Conservation (phyloP, 2,888 invertebrate genomes). For the Mycogona germanica region DNA sequence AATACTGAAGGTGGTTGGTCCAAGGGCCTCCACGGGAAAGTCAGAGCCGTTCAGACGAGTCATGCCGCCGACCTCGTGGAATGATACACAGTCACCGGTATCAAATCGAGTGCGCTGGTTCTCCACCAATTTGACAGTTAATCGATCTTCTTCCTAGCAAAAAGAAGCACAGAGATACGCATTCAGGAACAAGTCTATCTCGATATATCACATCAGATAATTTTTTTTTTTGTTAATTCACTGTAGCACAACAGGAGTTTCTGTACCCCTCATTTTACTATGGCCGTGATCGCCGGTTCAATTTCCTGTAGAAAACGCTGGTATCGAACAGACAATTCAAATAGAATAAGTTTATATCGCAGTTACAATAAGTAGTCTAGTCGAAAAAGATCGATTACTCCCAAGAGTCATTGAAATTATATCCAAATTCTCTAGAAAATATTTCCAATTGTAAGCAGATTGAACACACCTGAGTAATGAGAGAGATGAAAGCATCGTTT, state of each 20-base stretch:
- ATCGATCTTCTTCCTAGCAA: neutral
- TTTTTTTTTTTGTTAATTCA: neutral
- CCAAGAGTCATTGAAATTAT: too few relatives aligned
- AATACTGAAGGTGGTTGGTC: conserved; percentile 10
- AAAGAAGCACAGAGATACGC: too few relatives aligned
- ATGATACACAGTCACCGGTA: conserved; percentile 12
- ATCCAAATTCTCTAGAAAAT: too few relatives aligned
- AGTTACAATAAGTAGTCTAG: too few relatives aligned
- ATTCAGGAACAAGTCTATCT: neutral
- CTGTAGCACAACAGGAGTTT: neutral
- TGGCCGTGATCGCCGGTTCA: too few relatives aligned
- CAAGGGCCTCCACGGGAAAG: neutral
- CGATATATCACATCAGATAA: neutral
- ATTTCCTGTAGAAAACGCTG: too few relatives aligned
- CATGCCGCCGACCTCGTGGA: conserved; percentile 14
- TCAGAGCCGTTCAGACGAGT: conserved; percentile 7
- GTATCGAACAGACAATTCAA: too few relatives aligned
- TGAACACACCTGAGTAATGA: conserved; percentile 32
- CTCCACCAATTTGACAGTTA: neutral
- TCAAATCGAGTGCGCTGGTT: neutral
- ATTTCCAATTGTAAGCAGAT: too few relatives aligned
- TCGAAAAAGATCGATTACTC: too few relatives aligned
- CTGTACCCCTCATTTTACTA: too few relatives aligned
- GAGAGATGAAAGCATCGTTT: conserved; percentile 31
- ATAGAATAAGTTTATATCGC: too few relatives aligned